A percentile compares a stretch with the other conserved stretches of the same genome.
These are phyloP conservation scores for Elachura formosa DNA, from an alignment of 2,113 vertebrate genomes.

Conservation along the genomic window DNA sequence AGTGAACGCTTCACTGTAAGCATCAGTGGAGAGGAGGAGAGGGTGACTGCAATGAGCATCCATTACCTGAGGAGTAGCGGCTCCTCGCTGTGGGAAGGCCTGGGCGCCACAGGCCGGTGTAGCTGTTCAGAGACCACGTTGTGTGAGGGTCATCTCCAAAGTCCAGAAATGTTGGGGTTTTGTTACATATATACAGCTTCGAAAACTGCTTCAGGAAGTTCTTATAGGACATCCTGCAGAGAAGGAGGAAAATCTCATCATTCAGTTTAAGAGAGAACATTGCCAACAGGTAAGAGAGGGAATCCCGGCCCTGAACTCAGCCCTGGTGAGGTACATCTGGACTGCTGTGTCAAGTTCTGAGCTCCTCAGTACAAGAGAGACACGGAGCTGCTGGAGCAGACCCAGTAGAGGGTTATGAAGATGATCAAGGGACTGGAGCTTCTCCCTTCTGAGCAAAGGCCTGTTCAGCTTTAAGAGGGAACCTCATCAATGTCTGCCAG, in stretches of 20 bases:
- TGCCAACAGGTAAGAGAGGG: background rate
- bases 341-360: background rate
- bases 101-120: background rate
- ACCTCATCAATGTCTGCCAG: background rate
- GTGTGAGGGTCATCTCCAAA: background rate
- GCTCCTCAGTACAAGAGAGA: background rate
- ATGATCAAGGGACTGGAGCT: background rate
- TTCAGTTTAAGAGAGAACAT: background rate
- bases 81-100: background rate
- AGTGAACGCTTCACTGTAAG: background rate
- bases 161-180: conserved; percentile 49
- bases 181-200: conserved; percentile 63
- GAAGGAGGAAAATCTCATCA: background rate
- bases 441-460: rapidly evolving
- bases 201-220: conserved; percentile 69
- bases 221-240: conserved; percentile 70
- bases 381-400: rapidly evolving
- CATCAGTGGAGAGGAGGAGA: too few relatives aligned
- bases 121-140: conserved; percentile 38
- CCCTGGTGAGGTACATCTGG: background rate
- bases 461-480: background rate
- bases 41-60: background rate
- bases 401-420: rapidly evolving
- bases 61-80: background rate
- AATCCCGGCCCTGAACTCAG: background rate